These are phyloP conservation scores for Picus viridis DNA, from an alignment of 2,797 vertebrate species.

Conservation along the genomic window DNA sequence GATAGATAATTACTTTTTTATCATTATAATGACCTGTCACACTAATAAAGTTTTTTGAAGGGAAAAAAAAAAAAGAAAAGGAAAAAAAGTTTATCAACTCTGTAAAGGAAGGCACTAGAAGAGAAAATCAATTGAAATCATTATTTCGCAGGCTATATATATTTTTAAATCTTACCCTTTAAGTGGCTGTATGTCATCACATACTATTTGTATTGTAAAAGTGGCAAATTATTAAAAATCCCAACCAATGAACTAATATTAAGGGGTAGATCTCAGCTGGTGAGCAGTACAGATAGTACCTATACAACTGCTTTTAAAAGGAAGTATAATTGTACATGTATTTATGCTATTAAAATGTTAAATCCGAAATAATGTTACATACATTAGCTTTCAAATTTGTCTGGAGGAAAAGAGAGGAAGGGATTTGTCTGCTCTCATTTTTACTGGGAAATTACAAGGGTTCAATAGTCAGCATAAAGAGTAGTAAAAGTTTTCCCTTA, in stretches of 20 bases:
- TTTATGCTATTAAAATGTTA: background rate
- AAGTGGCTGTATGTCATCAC: conserved; percentile 38
- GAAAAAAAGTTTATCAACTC: conserved; percentile 45
- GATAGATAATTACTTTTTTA: conserved; percentile 37
- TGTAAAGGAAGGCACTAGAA: background rate
- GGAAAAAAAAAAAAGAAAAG: too few relatives aligned
- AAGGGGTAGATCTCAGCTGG: background rate
- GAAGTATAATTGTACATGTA: background rate
- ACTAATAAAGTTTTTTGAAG: background rate
- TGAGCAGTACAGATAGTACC: rapidly evolving
- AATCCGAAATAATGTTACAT: background rate
- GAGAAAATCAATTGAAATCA: conserved; percentile 41
- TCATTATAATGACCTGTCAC: conserved; percentile 22
- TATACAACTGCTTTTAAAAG: background rate
- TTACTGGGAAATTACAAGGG: background rate
- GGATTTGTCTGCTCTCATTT: background rate
- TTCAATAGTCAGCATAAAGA: background rate
- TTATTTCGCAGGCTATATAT: conserved; percentile 10
- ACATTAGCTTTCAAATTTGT: background rate
- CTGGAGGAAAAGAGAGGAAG: background rate
- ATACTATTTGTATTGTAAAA: background rate
- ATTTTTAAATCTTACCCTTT: conserved; percentile 24
- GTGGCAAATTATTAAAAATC: conserved; percentile 21
- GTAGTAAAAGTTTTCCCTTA: background rate
- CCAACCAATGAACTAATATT: background rate